Evolutionary conservation across 2,888 invertebrate species (phyloP), one percentile per base, ranked within the genome.

Genomic region (Sepiola atlantica): DNA sequence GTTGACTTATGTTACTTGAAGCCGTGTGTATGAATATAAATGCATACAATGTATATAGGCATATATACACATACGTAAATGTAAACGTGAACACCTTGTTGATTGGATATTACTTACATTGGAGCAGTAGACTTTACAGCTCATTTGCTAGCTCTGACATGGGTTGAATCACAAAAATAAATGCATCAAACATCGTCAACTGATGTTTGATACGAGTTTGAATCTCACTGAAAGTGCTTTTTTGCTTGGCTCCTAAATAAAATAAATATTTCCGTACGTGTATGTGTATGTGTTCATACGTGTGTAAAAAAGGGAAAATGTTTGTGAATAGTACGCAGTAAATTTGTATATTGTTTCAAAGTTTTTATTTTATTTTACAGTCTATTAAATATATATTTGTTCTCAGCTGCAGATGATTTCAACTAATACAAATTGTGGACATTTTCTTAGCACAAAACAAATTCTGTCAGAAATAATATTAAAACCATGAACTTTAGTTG

Each of bases 121-220:
- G 77, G 16, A 77, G 21, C n/a, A n/a, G 14, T 77, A 77, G 77
- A 77, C 2, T 77, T 61, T 77, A n/a, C n/a, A 77, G 77, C 77
- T 77, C 77, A 77, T 77, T 77, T 77, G 77, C 77, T 77, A 77
- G 77, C 77, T 77, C n/a, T 77, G n/a, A 77, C n/a, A 77, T 77
- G n/a, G 77, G 77, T 32, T 32, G 77, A n/a, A 77, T n/a, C n/a
- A n/a, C n/a, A n/a, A 77, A 77, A 77, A 77, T n/a, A 77, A 45
- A 77, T 77, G 28, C 1, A 77, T 77, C 0, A 77, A 77, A 77
- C n/a, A 77, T 77, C 10, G 28, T n/a, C 10, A 77, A 32, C 2
- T 77, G n/a, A 77, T 32, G n/a, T n/a, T 77, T 77, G 14, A 4
- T 32, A n/a, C 77, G 12, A 77, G 77, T 77, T 32, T n/a, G 14